Evolutionary conservation across 1,140 invertebrate genomes (phyloP), one percentile per base, ranked within the genome.

Genomic region (Caenorhabditis remanei): DNA sequence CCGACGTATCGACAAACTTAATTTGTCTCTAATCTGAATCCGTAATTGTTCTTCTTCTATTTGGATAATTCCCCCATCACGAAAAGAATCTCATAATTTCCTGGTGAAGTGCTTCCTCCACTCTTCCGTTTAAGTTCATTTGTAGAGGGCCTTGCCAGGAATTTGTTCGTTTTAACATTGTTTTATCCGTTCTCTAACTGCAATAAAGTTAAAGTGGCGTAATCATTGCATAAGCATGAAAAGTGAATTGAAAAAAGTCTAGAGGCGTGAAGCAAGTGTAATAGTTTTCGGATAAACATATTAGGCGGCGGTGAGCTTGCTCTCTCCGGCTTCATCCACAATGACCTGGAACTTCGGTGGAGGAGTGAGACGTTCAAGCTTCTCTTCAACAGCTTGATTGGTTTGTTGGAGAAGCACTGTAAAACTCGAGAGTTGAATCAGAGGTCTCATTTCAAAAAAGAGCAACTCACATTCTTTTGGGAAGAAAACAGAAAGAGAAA

Each of bases 301-400:
- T 79, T 50, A 50, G 71, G 71, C 46, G 14, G 71, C 46, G n/a
- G 86, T 87, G 5, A 89, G 82, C 32, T 89, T 87, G 58, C 87
- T 88, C 21, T 89, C 88, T 40, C 88, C 88, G 4, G 88, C 88
- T 83, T 89, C 88, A 82, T 89, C 88, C 19, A 89, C 88, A 43
- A 89, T 89, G 24, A 89, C 53, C 24, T 83, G 90, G 61, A 89
- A 87, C 48, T 89, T 89, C 13, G 83, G 88, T 32, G 88, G 88
- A 32, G 90, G 55, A 41, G 79, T 71, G 40, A 58, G 58, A 24
- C 63, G 58, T 14, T 84, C 63, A n/a, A 82, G 40, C 19, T 43
- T 50, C 19, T 61, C 79, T 40, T 85, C 83, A 24, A 82, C 56
- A 13, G 48, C 84, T 40, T 71, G 58, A 2, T 86, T 46, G 2